Conservation (phyloP, 2,888 invertebrate species). For the Euplexia lucipara region DNA sequence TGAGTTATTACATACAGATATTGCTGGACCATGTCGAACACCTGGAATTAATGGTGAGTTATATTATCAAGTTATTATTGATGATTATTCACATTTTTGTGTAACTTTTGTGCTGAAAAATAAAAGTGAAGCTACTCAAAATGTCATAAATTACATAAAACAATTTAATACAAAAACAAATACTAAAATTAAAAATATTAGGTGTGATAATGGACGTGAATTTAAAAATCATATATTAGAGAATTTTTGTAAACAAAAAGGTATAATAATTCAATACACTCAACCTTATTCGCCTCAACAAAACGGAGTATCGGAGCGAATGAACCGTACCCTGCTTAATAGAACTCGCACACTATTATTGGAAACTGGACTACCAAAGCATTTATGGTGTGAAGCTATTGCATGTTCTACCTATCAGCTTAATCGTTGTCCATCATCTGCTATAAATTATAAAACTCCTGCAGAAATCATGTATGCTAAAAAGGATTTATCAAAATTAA, state of each 20-base stretch:
- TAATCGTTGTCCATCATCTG: conserved; percentile 12
- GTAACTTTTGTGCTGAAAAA: too few relatives aligned
- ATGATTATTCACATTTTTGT: too few relatives aligned
- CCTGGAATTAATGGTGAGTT: too few relatives aligned
- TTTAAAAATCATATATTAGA: conserved; percentile 11
- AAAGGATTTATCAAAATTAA: conserved; percentile 6
- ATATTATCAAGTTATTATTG: too few relatives aligned
- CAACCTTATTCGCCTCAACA: too few relatives aligned
- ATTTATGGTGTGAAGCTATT: conserved; percentile 9
- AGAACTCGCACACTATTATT: conserved; percentile 9
- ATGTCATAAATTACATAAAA: conserved; percentile 4
- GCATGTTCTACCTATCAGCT: conserved; percentile 9
- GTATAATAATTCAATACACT: too few relatives aligned
- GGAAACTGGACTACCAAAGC: conserved; percentile 4
- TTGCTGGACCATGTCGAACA: too few relatives aligned
- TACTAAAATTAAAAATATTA: conserved; percentile 1
- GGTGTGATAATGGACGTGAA: conserved; percentile 4
- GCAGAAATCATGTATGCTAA: conserved; percentile 5
- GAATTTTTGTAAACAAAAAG: conserved; percentile 12
- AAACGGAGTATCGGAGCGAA: conserved; percentile 1
- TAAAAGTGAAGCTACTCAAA: conserved; percentile 3
- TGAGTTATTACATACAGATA: too few relatives aligned
- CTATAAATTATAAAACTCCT: conserved; percentile 10
- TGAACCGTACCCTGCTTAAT: conserved; percentile 6
- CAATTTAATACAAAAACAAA: not conserved